Evolutionary conservation across 2,113 vertebrate species (phyloP).

Genomic region (Brachyhypopomus occidentalis): DNA sequence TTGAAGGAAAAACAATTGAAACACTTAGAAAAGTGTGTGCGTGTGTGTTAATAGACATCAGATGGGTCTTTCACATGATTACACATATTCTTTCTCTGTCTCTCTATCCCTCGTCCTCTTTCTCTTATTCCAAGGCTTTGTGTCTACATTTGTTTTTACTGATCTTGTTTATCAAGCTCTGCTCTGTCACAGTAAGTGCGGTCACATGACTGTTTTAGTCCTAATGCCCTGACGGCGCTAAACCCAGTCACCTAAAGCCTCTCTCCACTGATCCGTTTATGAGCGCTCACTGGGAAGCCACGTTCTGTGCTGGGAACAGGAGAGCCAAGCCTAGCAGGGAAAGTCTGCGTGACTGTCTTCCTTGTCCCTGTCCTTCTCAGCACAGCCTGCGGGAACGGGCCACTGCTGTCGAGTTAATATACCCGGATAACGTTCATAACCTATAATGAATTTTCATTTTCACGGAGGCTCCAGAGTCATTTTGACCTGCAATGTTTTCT

Average conservation of each 20-base stretch:
- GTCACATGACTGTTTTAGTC: conserved; percentile 37
- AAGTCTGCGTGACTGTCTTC: not conserved
- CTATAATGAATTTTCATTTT: not conserved
- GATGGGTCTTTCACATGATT: not conserved
- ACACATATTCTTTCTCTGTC: conserved; percentile 11
- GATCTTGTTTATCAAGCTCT: conserved; percentile 52
- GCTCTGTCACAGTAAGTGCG: conserved; percentile 41
- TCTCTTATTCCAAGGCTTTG: conserved; percentile 27
- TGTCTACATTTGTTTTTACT: conserved; percentile 39
- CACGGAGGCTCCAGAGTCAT: conserved; percentile 1
- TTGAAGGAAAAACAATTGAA: no score
- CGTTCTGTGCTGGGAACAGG: conserved; percentile 2
- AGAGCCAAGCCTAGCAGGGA: not conserved
- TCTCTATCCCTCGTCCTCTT: not conserved
- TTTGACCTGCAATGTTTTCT: not conserved
- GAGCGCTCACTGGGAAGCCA: conserved; percentile 21
- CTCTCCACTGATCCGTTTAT: conserved; percentile 32
- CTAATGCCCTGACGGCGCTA: conserved; percentile 40
- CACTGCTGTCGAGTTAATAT: not conserved
- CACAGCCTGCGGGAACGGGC: not conserved
- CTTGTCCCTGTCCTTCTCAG: no score
- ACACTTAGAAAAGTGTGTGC: no score
- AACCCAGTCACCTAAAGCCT: conserved; percentile 54
- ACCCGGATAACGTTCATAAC: no score
- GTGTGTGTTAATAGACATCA: no score